Evolutionary conservation across 1,140 invertebrate genomes (phyloP).

Genomic region (Drosophila pandora): DNA sequence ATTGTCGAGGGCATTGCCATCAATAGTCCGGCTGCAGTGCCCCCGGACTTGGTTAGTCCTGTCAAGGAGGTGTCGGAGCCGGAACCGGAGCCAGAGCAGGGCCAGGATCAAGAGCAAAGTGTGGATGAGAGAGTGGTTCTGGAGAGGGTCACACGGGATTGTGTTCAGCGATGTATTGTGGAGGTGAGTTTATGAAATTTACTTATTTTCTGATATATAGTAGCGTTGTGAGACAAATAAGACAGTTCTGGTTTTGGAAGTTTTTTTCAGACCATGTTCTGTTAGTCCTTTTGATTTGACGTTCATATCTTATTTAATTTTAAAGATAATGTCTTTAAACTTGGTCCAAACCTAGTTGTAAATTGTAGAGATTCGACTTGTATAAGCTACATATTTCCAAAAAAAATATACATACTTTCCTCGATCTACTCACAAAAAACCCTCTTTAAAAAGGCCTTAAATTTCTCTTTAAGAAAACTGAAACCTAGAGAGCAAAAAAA

Average conservation of each 20-base stretch:
- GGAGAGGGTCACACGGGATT: constrained; percentile 66
- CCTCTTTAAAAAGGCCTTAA: no score
- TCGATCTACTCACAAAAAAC: no score
- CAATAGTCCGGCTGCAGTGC: constrained; percentile 18
- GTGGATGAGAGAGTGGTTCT: constrained; percentile 55
- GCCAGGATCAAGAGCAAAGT: constrained; percentile 6
- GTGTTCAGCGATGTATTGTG: constrained; percentile 69
- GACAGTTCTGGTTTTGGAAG: no score
- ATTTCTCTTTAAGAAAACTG: no score
- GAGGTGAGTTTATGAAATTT: constrained; percentile 54
- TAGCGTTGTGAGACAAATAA: no score
- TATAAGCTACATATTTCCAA: no score
- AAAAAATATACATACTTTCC: no score
- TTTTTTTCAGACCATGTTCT: not conserved
- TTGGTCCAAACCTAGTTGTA: no score
- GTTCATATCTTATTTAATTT: no score
- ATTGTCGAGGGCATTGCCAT: constrained; percentile 64
- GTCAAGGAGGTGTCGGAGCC: not conserved
- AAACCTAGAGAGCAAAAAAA: not conserved
- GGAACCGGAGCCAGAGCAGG: not conserved
- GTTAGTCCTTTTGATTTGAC: no score
- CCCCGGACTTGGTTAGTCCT: not conserved
- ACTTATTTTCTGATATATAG: not conserved
- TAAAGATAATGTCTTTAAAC: no score
- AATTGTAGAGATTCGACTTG: no score